Evolutionary conservation across 2,888 invertebrate genomes (phyloP).

Genomic region (Papilio elwesi): DNA sequence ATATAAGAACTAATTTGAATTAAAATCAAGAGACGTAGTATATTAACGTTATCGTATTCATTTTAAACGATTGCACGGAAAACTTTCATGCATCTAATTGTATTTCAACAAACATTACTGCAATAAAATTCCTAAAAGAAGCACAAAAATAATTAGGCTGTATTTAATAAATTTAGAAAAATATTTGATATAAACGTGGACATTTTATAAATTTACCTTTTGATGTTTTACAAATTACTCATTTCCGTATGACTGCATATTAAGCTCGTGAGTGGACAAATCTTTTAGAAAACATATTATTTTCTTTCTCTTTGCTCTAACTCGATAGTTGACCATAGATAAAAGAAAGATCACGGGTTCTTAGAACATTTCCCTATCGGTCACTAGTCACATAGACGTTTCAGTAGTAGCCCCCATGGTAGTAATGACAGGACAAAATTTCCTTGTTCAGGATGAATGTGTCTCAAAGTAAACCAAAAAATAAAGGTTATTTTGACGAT

Average conservation of each 20-base stretch:
- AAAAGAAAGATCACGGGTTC: neutral
- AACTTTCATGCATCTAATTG: neutral
- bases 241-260: conserved; percentile 7
- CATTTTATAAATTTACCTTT: conserved; percentile 1
- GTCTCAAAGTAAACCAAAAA: too few species aligned
- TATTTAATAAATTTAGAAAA: conserved; percentile 2
- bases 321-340: neutral
- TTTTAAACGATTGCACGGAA: neutral
- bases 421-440: too few species aligned
- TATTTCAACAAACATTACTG: conserved; percentile 19
- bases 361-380: neutral
- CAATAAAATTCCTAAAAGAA: conserved; percentile 74
- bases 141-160: conserved; percentile 70
- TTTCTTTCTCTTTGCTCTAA: neutral
- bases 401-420: too few species aligned
- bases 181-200: conserved; percentile 3
- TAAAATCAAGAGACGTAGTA: neutral
- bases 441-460: too few species aligned
- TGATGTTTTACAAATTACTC: conserved; percentile 4
- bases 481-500: too few species aligned
- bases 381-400: neutral
- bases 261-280: neutral
- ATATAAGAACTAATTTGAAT: neutral
- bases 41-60: neutral
- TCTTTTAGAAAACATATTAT: conserved; percentile 1